Evolutionary conservation across 2,113 vertebrate species (phyloP), one percentile per base, ranked within the genome.

Genomic region (Poeciliopsis retropinna): DNA sequence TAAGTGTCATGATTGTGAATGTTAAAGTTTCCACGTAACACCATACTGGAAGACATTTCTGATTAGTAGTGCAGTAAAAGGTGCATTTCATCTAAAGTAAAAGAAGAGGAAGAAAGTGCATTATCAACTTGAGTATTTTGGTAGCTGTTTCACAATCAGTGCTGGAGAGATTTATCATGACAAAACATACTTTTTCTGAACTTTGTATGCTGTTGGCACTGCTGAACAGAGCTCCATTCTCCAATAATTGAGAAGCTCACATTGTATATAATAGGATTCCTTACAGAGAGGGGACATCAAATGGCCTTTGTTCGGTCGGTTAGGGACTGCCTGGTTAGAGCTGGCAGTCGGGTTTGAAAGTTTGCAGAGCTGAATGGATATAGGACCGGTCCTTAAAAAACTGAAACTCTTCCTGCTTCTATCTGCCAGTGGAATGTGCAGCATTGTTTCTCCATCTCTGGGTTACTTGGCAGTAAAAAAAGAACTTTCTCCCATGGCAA

Each of bases 361-460:
- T 93, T 89, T 91, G 82, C 79, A 1, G 62, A 61, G 68, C 81
- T 91, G 87, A 93, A 94, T 87, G 84, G 80, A 88, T 87, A 60
- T 57, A 73, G 67, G 74, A 73, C 70, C 25, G 60, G 83, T 84
- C 80, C 87, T 88, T 70, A 51, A 76, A 85, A 84, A 81, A 72
- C 80, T 73, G 51, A 79, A 82, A 67, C 7, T 63, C 88, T 87
- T 86, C 67, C 84, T 80, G 70, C 76, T 78, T 78, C 66, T 70
- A 60, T 86, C 86, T 87, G 91, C 90, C 89, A 89, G 90, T 32
- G 91, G 92, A 93, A 94, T 93, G 87, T 29, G 32, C 70, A 67
- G 81, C 71, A 89, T 93, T 93, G 91, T 93, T 82, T 85, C 75
- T 22, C 37, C 57, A 28, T 90, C 85, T 91, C 87, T 82, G 81